Conservation (phyloP, 1,140 invertebrate species). For the Metopolophium dirhodum region DNA sequence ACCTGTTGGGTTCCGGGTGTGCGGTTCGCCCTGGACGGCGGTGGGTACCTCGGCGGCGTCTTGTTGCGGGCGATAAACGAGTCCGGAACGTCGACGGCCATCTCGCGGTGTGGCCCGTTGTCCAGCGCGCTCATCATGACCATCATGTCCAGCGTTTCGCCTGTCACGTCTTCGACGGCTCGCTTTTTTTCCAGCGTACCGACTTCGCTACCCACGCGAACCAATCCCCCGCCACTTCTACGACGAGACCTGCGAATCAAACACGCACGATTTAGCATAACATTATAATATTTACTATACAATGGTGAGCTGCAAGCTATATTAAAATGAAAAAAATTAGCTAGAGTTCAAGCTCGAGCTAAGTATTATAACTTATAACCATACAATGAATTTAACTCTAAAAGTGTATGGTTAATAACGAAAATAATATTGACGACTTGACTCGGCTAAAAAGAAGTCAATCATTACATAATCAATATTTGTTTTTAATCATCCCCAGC, state of each 20-base stretch:
- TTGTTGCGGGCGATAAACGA: slow-evolving; percentile 90
- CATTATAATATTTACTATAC: no score
- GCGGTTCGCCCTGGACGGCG: slow-evolving; percentile 63
- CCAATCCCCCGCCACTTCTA: slow-evolving; percentile 32
- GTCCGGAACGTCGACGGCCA: slow-evolving; percentile 98
- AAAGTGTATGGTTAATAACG: no score
- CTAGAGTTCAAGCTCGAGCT: no score
- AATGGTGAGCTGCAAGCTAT: no score
- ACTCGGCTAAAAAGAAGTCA: no score
- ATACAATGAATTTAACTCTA: no score
- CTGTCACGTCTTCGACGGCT: slow-evolving; percentile 35
- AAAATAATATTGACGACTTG: no score
- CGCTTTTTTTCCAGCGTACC: slow-evolving; percentile 57
- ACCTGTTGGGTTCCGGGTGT: slow-evolving; percentile 58
- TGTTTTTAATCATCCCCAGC: no score
- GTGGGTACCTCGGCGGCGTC: slow-evolving; percentile 89
- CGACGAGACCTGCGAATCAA: slow-evolving; percentile 46
- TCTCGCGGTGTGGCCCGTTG: slow-evolving; percentile 87
- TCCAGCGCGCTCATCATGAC: slow-evolving; percentile 64
- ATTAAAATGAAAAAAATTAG: no score
- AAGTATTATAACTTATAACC: no score
- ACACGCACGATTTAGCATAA: background rate
- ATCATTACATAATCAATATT: no score
- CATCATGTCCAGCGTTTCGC: slow-evolving; percentile 49
- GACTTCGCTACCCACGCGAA: slow-evolving; percentile 42